phyloP scores from a whole-genome alignment of 2,888 invertebrate species.

The Alloplasta piceator region DNA sequence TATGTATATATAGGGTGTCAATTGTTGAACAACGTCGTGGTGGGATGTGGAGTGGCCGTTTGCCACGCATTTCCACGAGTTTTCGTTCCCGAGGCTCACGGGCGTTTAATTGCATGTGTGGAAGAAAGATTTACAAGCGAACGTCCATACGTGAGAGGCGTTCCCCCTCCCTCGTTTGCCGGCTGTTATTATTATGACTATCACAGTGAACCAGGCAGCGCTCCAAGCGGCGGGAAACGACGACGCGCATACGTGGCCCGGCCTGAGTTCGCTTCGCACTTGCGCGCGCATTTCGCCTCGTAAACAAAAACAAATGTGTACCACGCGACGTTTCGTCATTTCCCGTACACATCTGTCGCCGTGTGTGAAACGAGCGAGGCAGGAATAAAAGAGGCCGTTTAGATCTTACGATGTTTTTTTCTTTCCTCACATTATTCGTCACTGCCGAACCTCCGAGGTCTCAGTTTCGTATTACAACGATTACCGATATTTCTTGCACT shows the following conservation, averaged over 20 bases:
- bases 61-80: slow-evolving; percentile 16
- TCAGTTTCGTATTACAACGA: neutral
- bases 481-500: neutral
- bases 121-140: slow-evolving; percentile 19
- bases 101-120: neutral
- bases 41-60: slow-evolving; percentile 6
- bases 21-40: neutral
- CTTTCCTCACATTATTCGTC: neutral
- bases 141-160: slow-evolving; percentile 37
- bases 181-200: neutral
- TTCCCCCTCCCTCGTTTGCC: slow-evolving; percentile 1
- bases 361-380: neutral
- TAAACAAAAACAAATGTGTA: slow-evolving; percentile 60
- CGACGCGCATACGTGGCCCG: slow-evolving; percentile 65
- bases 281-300: slow-evolving; percentile 63
- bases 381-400: slow-evolving; percentile 5
- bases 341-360: slow-evolving; percentile 44
- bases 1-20: no score
- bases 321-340: slow-evolving; percentile 66
- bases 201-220: neutral
- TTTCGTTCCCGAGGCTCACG: neutral
- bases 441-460: slow-evolving; percentile 11
- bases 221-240: slow-evolving; percentile 1
- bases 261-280: slow-evolving; percentile 55
- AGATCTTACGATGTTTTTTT: neutral